These are phyloP conservation scores for Dendrolimus punctatus DNA, from an alignment of 1,140 invertebrate species.

Conservation along the genomic window DNA sequence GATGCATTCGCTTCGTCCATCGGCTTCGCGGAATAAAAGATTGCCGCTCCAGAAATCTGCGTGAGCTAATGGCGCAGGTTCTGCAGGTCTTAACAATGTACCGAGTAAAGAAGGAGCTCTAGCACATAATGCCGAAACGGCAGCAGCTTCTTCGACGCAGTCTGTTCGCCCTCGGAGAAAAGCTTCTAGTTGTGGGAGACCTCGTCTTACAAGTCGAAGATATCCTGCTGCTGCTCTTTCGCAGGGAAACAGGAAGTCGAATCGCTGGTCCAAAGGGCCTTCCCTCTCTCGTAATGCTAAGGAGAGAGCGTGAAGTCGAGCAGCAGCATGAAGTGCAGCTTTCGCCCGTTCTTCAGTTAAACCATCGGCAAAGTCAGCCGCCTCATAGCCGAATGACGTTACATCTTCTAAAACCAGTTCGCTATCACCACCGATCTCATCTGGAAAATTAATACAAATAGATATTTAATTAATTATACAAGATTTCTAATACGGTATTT, in stretches of 20 bases:
- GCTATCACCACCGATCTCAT: conserved; percentile 74
- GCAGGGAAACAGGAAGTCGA: conserved; percentile 84
- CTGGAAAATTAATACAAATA: conserved; percentile 34
- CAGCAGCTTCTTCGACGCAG: conserved; percentile 51
- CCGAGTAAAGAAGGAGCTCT: conserved; percentile 64
- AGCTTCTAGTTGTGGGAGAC: conserved; percentile 79
- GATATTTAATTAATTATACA: not conserved
- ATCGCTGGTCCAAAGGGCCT: conserved; percentile 76
- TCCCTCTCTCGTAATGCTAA: conserved; percentile 78
- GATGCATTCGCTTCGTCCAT: conserved; percentile 73
- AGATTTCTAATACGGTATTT: too few relatives aligned
- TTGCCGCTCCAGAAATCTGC: conserved; percentile 91
- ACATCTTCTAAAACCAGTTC: conserved; percentile 69
- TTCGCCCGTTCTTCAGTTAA: conserved; percentile 75
- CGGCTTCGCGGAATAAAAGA: conserved; percentile 77
- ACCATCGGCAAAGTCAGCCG: conserved; percentile 78
- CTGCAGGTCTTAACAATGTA: conserved; percentile 77
- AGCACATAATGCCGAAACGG: conserved; percentile 48
- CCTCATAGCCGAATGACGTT: conserved; percentile 57
- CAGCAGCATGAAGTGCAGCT: conserved; percentile 79
- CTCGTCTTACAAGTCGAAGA: conserved; percentile 81
- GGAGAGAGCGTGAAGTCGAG: conserved; percentile 80
- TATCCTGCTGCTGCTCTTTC: conserved; percentile 83
- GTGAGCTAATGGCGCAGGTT: conserved; percentile 81
- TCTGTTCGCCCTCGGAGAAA: conserved; percentile 79